Percentiles rank a stretch among this genome's conserved stretches.
Evolutionary conservation across 2,797 vertebrate species (phyloP).

Genomic region (Pseudomugil tenellus): DNA sequence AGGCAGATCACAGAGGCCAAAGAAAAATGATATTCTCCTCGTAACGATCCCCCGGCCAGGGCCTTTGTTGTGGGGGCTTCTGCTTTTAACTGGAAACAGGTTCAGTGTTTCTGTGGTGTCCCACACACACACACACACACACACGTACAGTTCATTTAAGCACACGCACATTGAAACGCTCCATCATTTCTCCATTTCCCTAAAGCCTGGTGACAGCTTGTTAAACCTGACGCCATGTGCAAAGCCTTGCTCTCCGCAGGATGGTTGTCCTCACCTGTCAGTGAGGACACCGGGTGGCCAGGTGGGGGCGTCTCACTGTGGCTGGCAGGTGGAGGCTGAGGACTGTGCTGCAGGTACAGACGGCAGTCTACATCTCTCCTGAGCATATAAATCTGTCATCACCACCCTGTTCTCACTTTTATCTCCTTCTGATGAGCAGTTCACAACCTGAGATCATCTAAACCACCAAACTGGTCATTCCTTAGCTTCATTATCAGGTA

Average conservation of each 20-base stretch:
- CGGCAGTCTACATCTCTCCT: slow-evolving; percentile 22
- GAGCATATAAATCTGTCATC: slow-evolving; percentile 64
- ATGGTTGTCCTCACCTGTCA: slow-evolving; percentile 65
- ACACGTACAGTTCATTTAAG: slow-evolving; percentile 17
- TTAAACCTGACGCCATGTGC: slow-evolving; percentile 70
- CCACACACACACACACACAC: slow-evolving; percentile 20
- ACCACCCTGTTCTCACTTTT: slow-evolving; percentile 32
- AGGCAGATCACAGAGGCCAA: slow-evolving; percentile 90
- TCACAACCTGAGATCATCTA: slow-evolving; percentile 28
- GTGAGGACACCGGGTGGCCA: slow-evolving; percentile 31
- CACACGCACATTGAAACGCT: slow-evolving; percentile 17
- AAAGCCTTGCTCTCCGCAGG: slow-evolving; percentile 54
- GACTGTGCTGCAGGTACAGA: slow-evolving; percentile 45
- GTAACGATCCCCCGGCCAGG: slow-evolving; percentile 81
- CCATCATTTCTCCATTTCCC: slow-evolving; percentile 43
- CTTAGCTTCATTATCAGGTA: slow-evolving; percentile 4
- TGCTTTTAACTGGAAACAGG: slow-evolving; percentile 93
- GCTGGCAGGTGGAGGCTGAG: slow-evolving; percentile 48
- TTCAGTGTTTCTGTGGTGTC: slow-evolving; percentile 75
- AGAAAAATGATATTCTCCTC: slow-evolving; percentile 93
- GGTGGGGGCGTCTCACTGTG: slow-evolving; percentile 34
- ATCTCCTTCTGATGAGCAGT: slow-evolving; percentile 29
- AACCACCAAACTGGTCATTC: neutral
- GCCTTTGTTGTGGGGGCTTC: slow-evolving; percentile 89
- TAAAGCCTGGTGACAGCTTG: slow-evolving; percentile 70